Evolutionary conservation across 2,113 vertebrate species (phyloP).

Genomic region (Stomatorhinus ivindoensis): DNA sequence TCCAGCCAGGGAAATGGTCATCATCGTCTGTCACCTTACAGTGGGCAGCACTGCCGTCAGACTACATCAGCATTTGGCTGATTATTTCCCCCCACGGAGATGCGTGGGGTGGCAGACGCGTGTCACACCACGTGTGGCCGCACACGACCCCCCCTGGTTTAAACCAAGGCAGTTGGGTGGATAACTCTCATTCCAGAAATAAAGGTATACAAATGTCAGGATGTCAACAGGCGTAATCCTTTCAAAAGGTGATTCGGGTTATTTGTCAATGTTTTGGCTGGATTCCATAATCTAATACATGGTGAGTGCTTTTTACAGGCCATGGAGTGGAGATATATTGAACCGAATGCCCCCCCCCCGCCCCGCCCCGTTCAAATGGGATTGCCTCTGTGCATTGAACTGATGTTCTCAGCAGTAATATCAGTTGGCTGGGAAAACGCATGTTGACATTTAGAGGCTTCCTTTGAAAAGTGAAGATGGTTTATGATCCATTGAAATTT

Average conservation of each 20-base stretch:
- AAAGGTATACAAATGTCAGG: constrained; percentile 58
- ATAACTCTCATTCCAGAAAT: constrained; percentile 44
- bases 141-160: background rate
- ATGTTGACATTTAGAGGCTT: constrained; percentile 28
- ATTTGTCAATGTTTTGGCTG: constrained; percentile 51
- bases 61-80: background rate
- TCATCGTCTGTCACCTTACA: background rate
- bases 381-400: constrained; percentile 25
- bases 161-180: constrained; percentile 22
- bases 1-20: background rate
- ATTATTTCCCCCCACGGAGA: background rate
- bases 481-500: constrained; percentile 29
- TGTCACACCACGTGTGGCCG: background rate
- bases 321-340: constrained; percentile 42
- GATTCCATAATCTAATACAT: constrained; percentile 54
- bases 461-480: constrained; percentile 15
- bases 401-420: constrained; percentile 25
- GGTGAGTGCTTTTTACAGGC: constrained; percentile 60
- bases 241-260: constrained; percentile 63
- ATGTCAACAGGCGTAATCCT: constrained; percentile 68
- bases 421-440: constrained; percentile 22
- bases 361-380: constrained; percentile 22
- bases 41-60: background rate
- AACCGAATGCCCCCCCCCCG: constrained; percentile 14
- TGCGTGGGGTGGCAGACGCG: background rate